phyloP scores from a whole-genome alignment of 2,797 vertebrate genomes.

The Natrix natrix region DNA sequence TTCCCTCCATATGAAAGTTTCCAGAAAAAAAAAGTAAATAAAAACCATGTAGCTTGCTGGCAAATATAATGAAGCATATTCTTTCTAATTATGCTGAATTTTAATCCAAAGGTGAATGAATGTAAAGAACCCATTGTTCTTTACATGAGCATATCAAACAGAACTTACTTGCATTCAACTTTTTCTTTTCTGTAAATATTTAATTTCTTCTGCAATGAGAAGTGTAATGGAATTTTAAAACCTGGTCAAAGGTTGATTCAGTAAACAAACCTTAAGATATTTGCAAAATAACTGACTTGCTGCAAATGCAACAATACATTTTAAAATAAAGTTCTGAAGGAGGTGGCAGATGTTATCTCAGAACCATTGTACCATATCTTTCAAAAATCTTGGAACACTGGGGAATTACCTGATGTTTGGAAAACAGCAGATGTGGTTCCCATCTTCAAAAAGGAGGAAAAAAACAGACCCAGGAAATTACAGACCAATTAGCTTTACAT shows the following conservation, averaged over 20 bases:
- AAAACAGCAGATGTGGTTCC: no score
- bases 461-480: no score
- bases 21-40: slow-evolving; percentile 35
- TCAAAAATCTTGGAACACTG: no score
- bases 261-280: background rate
- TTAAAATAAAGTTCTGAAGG: background rate
- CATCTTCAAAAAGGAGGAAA: no score
- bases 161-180: background rate
- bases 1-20: slow-evolving; percentile 54
- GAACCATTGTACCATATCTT: no score
- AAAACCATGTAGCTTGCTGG: background rate
- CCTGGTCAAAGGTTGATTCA: slow-evolving; percentile 17
- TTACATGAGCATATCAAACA: fast-evolving
- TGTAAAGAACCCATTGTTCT: fast-evolving
- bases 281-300: background rate
- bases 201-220: slow-evolving; percentile 3
- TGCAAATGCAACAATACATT: background rate
- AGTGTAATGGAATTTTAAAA: slow-evolving; percentile 34
- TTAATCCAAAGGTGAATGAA: fast-evolving
- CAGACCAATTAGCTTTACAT: no score
- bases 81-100: background rate
- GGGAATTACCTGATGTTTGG: no score
- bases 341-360: no score
- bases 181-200: background rate
- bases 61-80: slow-evolving; percentile 10